Percentiles rank a stretch among this genome's conserved stretches.
phyloP scores from a whole-genome alignment of 1,140 invertebrate species.

The Eriocheir sinensis region DNA sequence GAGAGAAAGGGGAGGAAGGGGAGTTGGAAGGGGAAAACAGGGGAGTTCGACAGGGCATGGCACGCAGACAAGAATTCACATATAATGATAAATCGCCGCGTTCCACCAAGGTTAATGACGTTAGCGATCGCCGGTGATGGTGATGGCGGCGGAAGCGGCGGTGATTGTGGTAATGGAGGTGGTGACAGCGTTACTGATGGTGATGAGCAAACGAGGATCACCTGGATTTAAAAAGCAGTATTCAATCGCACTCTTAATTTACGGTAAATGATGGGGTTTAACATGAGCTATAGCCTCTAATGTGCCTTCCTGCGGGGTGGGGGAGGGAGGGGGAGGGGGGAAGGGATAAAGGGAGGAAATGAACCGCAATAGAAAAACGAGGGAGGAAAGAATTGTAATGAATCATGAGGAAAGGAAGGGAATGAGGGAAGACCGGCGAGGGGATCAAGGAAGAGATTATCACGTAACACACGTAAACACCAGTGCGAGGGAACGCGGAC shows the following conservation, averaged over 20 bases:
- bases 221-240: conserved; percentile 56
- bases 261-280: conserved; percentile 47
- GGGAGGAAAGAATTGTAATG: no score
- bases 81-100: not conserved
- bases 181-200: conserved; percentile 59
- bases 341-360: not conserved
- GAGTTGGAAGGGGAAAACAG: no score
- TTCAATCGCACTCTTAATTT: conserved; percentile 57
- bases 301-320: not conserved
- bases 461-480: not conserved
- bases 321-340: not conserved
- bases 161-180: conserved; percentile 63
- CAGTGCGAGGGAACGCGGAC: not conserved
- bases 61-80: conserved; percentile 25
- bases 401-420: not conserved
- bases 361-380: not conserved
- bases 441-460: not conserved
- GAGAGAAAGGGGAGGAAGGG: no score
- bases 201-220: conserved; percentile 44
- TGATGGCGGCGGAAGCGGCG: conserved; percentile 1
- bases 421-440: not conserved
- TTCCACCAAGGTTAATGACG: conserved; percentile 2
- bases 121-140: conserved; percentile 36
- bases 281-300: conserved; percentile 44
- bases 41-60: no score